Percentiles rank a stretch among this genome's conserved stretches.
phyloP scores from a whole-genome alignment of 2,113 vertebrate genomes.

The Dicentrarchus labrax region DNA sequence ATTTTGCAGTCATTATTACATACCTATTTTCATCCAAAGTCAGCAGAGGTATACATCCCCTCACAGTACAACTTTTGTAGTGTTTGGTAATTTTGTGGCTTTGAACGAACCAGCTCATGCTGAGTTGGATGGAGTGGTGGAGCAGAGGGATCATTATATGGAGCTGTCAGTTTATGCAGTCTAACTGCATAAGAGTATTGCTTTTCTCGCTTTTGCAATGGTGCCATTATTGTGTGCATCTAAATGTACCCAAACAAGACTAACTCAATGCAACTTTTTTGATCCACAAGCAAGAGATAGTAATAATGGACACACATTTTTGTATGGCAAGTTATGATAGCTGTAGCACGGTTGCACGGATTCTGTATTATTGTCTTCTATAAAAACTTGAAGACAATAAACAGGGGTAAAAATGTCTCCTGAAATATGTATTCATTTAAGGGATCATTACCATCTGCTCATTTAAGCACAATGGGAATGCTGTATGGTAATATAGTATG shows the following conservation, averaged over 20 bases:
- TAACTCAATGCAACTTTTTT: constrained; percentile 12
- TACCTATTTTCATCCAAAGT: not conserved
- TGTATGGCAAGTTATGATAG: not conserved
- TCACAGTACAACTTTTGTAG: not conserved
- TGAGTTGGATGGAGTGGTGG: not conserved
- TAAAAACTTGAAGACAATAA: constrained; percentile 20
- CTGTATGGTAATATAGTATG: not conserved
- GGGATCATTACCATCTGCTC: constrained; percentile 1
- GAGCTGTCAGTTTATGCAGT: not conserved
- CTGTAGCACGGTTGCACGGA: not conserved
- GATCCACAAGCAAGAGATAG: constrained; percentile 1
- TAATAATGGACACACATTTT: constrained; percentile 17
- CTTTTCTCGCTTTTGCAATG: not conserved
- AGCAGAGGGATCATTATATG: constrained; percentile 7
- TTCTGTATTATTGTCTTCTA: not conserved
- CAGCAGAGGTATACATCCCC: not conserved
- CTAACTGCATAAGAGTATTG: not conserved
- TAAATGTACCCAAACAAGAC: constrained; percentile 7
- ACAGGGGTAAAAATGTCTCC: not conserved
- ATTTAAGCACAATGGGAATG: not conserved
- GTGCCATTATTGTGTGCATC: not conserved
- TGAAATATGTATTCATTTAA: constrained; percentile 6
- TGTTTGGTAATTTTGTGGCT: not conserved
- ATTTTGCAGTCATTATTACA: not conserved
- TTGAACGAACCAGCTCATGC: not conserved